phyloP scores from a whole-genome alignment of 2,797 vertebrate species.

The Mionectes olivaceus region DNA sequence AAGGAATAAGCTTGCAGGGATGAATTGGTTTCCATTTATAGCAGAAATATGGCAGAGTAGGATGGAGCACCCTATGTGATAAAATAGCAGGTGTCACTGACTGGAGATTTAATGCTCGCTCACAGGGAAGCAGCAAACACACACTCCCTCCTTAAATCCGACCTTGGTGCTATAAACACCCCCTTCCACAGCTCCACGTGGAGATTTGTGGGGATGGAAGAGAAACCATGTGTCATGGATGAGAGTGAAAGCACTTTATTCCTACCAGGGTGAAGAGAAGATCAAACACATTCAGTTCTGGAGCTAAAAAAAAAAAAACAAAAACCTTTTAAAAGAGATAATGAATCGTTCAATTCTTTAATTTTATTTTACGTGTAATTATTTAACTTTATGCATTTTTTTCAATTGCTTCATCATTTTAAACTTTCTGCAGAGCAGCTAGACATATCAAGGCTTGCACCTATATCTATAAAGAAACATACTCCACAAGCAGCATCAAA shows the following conservation, averaged over 20 bases:
- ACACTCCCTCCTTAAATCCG: background rate
- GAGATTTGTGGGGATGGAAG: background rate
- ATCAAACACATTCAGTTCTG: background rate
- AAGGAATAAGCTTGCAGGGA: background rate
- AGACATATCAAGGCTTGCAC: background rate
- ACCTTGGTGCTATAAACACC: background rate
- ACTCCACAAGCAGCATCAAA: background rate
- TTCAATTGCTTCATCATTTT: background rate
- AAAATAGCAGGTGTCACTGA: background rate
- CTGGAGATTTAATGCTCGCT: background rate
- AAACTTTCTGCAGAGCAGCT: background rate
- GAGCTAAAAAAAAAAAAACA: background rate
- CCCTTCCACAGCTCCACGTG: background rate
- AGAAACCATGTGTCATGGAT: background rate
- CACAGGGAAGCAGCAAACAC: background rate
- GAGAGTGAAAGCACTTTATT: background rate
- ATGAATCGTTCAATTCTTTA: background rate
- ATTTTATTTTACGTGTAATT: background rate
- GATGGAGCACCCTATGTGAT: background rate
- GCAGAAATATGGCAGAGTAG: background rate
- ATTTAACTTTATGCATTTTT: background rate
- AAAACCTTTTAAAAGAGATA: background rate
- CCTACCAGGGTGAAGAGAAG: background rate
- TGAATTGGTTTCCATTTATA: background rate
- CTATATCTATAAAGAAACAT: background rate